Base-by-base conservation (phyloP, 1,140 invertebrate species). In the Calliopsis andreniformis region DNA sequence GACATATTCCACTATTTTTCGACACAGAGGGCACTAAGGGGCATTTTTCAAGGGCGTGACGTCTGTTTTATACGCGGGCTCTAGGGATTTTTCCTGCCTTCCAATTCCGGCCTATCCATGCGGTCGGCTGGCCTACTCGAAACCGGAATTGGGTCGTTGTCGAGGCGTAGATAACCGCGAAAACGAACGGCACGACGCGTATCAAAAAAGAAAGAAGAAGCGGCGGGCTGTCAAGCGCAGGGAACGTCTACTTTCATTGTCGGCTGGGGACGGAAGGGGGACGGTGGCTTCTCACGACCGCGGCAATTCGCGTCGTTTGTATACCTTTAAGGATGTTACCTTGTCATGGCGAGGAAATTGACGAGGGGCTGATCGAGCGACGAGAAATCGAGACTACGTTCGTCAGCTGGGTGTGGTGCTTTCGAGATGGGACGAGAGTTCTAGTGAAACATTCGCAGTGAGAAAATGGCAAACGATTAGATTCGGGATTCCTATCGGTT, bases 161-260 rank as follows among this genome's bases (percentile, higher is more conserved):
- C 76, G 70, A 76, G 79, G 72, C 78, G 77, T 49, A 87, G 79
- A 84, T 86, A 87, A 89, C 86, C 83, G 86, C 87, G 88, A 91
- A 90, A 89, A 89, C 53, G 49, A 78, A 30, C 56, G 67, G 6
- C 45, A 62, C 42, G n/a, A 76, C 39, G 47, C 30, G 8, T 16
- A 28, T 43, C 3, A 32, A 45, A 59, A 76, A 75, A 79, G 84
- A 75, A 85, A 39, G 35, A 56, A 71, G 55, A 76, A 58, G 8
- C 16, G 55, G 30, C 49, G 42, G 35, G 2, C 53, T 85, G 77
- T 47, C 59, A 49, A 56, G 78, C 55, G 77, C 64, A 63, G 67
- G 53, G 43, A 84, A 84, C 76, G 85, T 80, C 89, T 89, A 91
- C 90, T 91, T 91, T 91, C 90, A 90, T 90, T 91, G 89, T 88